Conservation (phyloP, 2,797 vertebrate genomes). For the Urosaurus nigricauda region DNA sequence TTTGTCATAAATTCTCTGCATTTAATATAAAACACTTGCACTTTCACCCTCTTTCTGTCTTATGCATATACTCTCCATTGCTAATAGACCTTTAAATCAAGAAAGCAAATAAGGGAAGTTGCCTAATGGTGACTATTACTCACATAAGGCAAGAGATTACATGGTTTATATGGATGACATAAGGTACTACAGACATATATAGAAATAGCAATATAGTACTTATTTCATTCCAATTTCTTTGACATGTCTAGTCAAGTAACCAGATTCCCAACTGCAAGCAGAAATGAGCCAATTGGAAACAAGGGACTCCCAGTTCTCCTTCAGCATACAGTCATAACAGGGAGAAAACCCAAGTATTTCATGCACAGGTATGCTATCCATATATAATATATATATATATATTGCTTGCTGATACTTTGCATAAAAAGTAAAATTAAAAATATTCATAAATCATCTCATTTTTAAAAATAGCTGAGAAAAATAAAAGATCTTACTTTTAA, state of each 20-base stretch:
- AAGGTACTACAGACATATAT: not conserved
- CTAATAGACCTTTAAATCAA: not conserved
- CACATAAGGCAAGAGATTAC: not conserved
- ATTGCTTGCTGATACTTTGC: not conserved
- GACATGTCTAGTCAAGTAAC: constrained; percentile 26
- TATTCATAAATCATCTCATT: not conserved
- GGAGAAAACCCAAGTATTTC: not conserved
- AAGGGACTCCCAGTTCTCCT: constrained; percentile 1
- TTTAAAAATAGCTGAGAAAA: too few species aligned
- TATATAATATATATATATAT: not conserved
- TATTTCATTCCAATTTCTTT: constrained; percentile 11
- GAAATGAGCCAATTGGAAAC: constrained; percentile 12
- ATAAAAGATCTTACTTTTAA: not conserved
- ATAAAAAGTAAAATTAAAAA: constrained; percentile 10
- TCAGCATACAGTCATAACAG: not conserved
- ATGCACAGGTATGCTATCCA: not conserved
- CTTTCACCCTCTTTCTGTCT: not conserved
- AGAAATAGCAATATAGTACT: not conserved
- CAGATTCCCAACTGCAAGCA: constrained; percentile 19
- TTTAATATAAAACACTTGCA: not conserved
- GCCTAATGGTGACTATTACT: not conserved
- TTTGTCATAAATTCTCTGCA: not conserved
- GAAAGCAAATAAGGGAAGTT: not conserved
- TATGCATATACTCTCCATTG: not conserved
- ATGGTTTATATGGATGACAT: not conserved